These are phyloP conservation scores for Cephus pygmeus DNA, from an alignment of 2,888 invertebrate species.

Conservation along the genomic window DNA sequence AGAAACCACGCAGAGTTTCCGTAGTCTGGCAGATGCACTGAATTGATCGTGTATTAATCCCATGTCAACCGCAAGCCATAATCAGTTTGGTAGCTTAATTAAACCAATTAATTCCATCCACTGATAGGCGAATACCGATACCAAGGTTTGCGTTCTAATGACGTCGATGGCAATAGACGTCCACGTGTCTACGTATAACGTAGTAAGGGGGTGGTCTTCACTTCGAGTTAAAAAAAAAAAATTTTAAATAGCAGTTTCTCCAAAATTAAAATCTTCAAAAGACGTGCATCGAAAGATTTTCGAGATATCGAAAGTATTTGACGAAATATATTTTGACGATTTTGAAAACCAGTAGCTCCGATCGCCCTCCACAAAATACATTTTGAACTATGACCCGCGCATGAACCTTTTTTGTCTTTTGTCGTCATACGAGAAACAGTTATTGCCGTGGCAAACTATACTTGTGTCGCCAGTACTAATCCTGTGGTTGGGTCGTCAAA, in stretches of 20 bases:
- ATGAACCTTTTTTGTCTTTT: background rate
- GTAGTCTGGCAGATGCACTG: background rate
- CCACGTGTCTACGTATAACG: background rate
- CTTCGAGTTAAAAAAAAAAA: no score
- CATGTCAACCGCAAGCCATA: conserved; percentile 26
- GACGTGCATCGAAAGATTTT: no score
- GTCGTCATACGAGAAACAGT: background rate
- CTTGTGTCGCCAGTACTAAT: background rate
- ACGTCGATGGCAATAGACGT: background rate
- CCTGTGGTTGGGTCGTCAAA: background rate
- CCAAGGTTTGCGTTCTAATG: background rate
- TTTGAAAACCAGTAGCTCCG: background rate
- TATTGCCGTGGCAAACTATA: background rate
- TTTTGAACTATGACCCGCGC: background rate
- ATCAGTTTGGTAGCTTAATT: conserved; percentile 40
- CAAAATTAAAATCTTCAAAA: no score
- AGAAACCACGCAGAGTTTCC: background rate
- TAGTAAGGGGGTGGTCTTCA: no score
- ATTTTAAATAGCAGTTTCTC: no score
- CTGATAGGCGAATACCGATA: background rate
- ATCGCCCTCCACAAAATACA: background rate
- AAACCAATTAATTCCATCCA: conserved; percentile 41
- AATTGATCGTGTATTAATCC: conserved; percentile 30
- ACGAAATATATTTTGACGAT: no score
- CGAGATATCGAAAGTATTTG: no score